phyloP scores from a whole-genome alignment of 2,888 invertebrate genomes.

The Standfussiana lucernea region DNA sequence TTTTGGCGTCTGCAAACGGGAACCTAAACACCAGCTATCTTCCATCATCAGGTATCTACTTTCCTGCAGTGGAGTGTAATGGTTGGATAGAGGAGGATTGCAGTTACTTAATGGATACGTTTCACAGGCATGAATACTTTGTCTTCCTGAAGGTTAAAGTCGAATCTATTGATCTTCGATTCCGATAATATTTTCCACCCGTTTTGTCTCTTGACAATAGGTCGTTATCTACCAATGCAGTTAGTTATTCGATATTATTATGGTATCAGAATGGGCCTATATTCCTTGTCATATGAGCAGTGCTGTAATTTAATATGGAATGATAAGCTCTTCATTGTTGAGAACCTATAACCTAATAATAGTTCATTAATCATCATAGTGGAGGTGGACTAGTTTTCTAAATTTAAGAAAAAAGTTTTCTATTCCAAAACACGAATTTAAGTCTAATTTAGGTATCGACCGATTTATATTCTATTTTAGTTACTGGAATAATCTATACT shows the following conservation, averaged over 20 bases:
- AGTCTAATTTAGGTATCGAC: not conserved
- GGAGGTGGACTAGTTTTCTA: too few relatives aligned
- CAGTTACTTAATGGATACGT: too few relatives aligned
- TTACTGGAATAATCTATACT: too few relatives aligned
- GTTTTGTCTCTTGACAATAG: constrained; percentile 57
- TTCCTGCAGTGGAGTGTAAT: not conserved
- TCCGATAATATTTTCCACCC: constrained; percentile 7
- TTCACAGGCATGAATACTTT: not conserved
- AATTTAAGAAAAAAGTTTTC: too few relatives aligned
- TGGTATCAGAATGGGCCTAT: constrained; percentile 21
- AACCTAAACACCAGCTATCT: not conserved
- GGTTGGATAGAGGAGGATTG: not conserved
- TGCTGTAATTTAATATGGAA: constrained; percentile 27
- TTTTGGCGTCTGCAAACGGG: not conserved
- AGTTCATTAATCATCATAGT: not conserved
- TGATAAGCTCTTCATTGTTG: constrained; percentile 18
- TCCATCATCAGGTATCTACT: not conserved
- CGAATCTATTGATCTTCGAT: constrained; percentile 20
- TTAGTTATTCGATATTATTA: constrained; percentile 54
- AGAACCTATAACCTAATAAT: not conserved
- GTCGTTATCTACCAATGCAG: constrained; percentile 48
- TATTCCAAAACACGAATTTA: not conserved
- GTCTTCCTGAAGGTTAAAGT: not conserved
- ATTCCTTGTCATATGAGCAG: constrained; percentile 41
- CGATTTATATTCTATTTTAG: not conserved